Percentiles rank a stretch among this genome's conserved stretches.
These are phyloP conservation scores for Ursus arctos DNA, from an alignment of 2,113 vertebrate genomes.

Conservation along the genomic window DNA sequence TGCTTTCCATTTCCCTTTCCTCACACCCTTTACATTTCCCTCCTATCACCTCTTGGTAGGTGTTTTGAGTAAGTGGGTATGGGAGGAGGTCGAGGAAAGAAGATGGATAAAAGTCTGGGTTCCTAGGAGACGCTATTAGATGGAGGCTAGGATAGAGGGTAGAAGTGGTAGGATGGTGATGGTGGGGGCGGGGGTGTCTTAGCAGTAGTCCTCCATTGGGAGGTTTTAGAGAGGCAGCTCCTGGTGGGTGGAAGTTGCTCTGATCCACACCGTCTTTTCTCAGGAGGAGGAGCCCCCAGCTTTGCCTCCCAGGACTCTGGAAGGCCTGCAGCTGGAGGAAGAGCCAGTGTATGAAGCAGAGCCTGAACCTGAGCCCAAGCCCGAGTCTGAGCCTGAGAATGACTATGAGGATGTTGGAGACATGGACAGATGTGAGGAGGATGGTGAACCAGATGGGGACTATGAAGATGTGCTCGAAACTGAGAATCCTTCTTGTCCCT, in stretches of 20 bases:
- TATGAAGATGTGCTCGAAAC: slow-evolving; percentile 87
- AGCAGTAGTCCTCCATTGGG: neutral
- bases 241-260: neutral
- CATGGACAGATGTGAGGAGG: neutral
- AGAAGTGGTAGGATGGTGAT: neutral
- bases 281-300: slow-evolving; percentile 82
- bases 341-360: slow-evolving; percentile 74
- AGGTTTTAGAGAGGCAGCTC: neutral
- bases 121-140: neutral
- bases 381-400: slow-evolving; percentile 47
- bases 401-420: slow-evolving; percentile 91
- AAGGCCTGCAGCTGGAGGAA: slow-evolving; percentile 67
- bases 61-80: neutral
- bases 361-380: neutral
- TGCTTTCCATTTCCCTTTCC: neutral
- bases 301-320: slow-evolving; percentile 81
- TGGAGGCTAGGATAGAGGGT: neutral
- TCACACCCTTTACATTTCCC: neutral
- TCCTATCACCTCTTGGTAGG: neutral
- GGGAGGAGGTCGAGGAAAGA: neutral
- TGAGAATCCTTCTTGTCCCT: neutral
- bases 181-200: neutral
- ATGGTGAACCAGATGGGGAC: slow-evolving; percentile 68
- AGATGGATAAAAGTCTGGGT: neutral
- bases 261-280: neutral